Evolutionary conservation across 2,797 vertebrate genomes (phyloP).

Genomic region (Nyctibius grandis): DNA sequence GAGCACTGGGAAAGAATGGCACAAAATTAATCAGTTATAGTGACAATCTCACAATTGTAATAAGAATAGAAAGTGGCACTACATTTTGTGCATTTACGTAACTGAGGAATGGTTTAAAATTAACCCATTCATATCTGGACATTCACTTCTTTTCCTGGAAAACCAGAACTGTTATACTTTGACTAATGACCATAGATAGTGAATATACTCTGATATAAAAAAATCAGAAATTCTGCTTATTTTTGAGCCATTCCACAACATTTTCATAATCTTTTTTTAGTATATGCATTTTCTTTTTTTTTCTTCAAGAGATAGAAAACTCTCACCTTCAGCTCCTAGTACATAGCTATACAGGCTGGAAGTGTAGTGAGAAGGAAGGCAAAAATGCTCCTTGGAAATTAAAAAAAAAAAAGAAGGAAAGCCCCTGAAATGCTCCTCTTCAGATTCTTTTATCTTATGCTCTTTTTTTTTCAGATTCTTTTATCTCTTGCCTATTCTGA

Average conservation of each 20-base stretch:
- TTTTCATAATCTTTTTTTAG: neutral
- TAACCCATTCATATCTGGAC: slow-evolving; percentile 32
- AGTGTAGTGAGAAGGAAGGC: neutral
- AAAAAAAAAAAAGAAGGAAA: neutral
- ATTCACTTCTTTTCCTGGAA: neutral
- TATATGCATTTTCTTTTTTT: neutral
- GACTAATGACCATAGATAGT: neutral
- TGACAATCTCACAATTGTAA: slow-evolving; percentile 47
- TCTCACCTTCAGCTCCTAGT: neutral
- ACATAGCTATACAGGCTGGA: neutral
- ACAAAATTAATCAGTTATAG: slow-evolving; percentile 68
- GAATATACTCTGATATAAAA: neutral
- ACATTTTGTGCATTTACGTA: slow-evolving; percentile 59
- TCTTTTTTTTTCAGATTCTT: neutral
- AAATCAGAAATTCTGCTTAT: neutral
- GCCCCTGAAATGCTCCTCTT: neutral
- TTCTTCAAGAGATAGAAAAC: neutral
- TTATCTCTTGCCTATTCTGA: neutral
- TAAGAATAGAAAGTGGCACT: slow-evolving; percentile 58
- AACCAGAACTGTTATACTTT: neutral
- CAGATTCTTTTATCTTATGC: neutral
- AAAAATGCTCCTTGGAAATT: neutral
- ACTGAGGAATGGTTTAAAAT: slow-evolving; percentile 34
- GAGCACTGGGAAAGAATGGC: slow-evolving; percentile 59
- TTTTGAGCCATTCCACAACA: neutral